Conservation (phyloP, 2,888 invertebrate species). For the Brachyopa scutellaris region DNA sequence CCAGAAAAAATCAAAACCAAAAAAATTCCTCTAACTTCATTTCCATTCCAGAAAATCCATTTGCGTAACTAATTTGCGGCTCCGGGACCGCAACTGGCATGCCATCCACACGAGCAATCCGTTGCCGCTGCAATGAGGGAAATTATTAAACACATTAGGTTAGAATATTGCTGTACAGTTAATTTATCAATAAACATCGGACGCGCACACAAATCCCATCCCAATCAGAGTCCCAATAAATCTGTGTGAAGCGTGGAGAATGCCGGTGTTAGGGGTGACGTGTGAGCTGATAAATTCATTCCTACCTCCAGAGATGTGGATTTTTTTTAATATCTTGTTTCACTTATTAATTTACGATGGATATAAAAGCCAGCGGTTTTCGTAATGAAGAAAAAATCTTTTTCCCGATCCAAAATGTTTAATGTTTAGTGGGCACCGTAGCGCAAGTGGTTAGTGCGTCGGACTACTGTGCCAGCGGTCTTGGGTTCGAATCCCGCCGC, state of each 20-base stretch:
- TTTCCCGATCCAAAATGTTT: conserved; percentile 22
- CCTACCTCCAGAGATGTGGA: conserved; percentile 23
- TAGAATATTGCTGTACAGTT: conserved; percentile 43
- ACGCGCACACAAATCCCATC: not conserved
- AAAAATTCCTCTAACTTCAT: not conserved
- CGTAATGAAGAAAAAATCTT: conserved; percentile 5
- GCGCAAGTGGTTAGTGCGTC: too few species aligned
- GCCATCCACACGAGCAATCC: conserved; percentile 34
- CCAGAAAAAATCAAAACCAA: conserved; percentile 14
- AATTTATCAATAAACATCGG: conserved; percentile 65
- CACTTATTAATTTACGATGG: conserved; percentile 22
- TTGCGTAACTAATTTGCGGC: conserved; percentile 66
- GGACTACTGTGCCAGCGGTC: too few species aligned
- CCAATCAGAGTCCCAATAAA: conserved; percentile 22
- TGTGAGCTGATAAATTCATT: conserved; percentile 13
- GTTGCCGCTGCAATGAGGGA: conserved; percentile 40
- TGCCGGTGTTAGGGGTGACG: conserved; percentile 27
- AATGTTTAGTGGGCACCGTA: too few species aligned
- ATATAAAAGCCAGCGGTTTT: not conserved
- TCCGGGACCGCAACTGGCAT: conserved; percentile 13
- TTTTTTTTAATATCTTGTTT: not conserved
- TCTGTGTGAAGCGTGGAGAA: conserved; percentile 62
- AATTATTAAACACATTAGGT: conserved; percentile 48
- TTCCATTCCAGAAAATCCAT: conserved; percentile 42
- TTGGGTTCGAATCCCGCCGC: too few species aligned